Percentiles rank a stretch among this genome's conserved stretches.
Conservation (phyloP, 2,113 vertebrate species). For the Leptocoma aspasia region DNA sequence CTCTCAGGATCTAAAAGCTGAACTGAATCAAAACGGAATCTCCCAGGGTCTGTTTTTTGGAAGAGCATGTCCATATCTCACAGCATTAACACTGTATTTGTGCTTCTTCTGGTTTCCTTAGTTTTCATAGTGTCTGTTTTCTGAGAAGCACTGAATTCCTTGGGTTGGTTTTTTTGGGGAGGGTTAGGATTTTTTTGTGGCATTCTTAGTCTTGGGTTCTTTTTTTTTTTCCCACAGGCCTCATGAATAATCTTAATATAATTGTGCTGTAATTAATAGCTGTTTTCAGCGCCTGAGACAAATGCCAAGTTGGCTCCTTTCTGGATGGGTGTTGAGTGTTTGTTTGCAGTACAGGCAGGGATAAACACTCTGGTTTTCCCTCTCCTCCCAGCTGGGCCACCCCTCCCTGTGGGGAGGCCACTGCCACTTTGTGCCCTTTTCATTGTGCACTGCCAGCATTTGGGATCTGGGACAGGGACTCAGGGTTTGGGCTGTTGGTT, state of each 20-base stretch:
- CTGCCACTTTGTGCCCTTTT: fast-evolving
- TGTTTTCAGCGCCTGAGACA: too few species aligned
- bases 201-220: neutral
- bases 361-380: neutral
- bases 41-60: neutral
- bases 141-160: neutral
- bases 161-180: neutral
- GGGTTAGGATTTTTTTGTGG: neutral
- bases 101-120: neutral
- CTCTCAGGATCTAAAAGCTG: neutral
- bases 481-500: neutral
- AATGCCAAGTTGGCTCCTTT: neutral
- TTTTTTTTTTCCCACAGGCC: neutral
- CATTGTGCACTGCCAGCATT: fast-evolving
- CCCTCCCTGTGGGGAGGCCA: neutral
- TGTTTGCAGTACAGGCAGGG: neutral
- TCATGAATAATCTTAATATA: neutral
- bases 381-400: neutral
- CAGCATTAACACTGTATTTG: neutral
- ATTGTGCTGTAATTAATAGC: neutral
- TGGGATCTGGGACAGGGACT: neutral
- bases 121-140: neutral
- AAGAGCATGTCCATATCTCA: neutral
- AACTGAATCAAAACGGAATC: neutral
- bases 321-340: neutral